phyloP scores from a whole-genome alignment of 2,113 vertebrate genomes.

The Dromaius novaehollandiae region DNA sequence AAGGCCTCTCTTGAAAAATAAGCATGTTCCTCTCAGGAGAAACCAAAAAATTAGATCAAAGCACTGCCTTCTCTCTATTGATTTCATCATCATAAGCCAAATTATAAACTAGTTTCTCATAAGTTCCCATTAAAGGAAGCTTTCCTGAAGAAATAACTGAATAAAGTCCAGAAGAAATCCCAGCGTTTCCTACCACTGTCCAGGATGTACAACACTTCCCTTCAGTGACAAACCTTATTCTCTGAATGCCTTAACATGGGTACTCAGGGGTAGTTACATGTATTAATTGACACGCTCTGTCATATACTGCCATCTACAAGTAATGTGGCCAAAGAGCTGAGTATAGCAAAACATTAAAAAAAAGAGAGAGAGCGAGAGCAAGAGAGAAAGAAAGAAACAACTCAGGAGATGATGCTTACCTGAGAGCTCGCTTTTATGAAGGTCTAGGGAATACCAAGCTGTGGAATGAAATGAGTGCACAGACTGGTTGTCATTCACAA shows the following conservation, averaged over 20 bases:
- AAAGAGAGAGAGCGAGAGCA: neutral
- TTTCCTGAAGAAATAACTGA: neutral
- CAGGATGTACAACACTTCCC: neutral
- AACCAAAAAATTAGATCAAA: conserved; percentile 13
- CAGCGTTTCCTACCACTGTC: neutral
- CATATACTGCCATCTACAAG: neutral
- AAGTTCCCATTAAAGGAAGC: neutral
- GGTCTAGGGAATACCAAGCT: neutral
- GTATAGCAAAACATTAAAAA: neutral
- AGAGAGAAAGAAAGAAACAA: neutral
- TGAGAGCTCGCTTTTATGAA: neutral
- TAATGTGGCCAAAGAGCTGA: neutral
- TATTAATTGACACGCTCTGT: neutral
- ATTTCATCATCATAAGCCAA: neutral
- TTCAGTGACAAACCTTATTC: accelerated
- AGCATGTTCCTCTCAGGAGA: neutral
- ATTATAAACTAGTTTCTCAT: neutral
- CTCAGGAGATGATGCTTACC: neutral
- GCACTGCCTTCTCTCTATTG: neutral
- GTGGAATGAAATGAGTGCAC: neutral
- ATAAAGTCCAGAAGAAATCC: neutral
- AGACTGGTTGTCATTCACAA: neutral
- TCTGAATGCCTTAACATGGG: neutral
- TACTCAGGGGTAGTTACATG: neutral
- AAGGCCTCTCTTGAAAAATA: neutral